These are phyloP conservation scores for Clarias laeviceps DNA, from an alignment of 2,797 vertebrate genomes.

Conservation along the genomic window DNA sequence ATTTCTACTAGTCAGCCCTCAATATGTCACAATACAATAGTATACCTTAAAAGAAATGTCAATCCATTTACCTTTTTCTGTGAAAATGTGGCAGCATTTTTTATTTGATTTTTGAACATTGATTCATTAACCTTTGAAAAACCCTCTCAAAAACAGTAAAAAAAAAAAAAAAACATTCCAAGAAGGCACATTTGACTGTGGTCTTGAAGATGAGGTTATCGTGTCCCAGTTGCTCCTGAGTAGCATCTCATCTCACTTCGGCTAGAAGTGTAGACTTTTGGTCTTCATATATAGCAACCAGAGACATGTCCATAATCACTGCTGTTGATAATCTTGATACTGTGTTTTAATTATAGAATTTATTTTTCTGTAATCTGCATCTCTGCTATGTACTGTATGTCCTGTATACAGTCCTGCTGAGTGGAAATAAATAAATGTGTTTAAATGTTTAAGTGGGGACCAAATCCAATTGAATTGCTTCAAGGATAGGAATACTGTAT, in stretches of 20 bases:
- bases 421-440: background rate
- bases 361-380: background rate
- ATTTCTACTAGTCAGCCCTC: background rate
- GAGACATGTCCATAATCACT: background rate
- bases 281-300: background rate
- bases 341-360: background rate
- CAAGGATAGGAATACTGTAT: background rate
- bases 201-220: background rate
- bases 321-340: background rate
- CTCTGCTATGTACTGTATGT: background rate
- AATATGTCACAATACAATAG: background rate
- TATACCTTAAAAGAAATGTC: background rate
- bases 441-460: background rate
- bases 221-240: background rate
- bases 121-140: background rate
- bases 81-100: background rate
- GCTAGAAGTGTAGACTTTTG: background rate
- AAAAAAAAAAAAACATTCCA: background rate
- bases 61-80: background rate
- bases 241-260: background rate
- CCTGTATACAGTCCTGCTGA: background rate
- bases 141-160: background rate
- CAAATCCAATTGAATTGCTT: background rate
- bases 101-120: background rate
- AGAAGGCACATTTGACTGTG: background rate